These are phyloP conservation scores for Akabosia matsudoensis DNA, from an alignment of 1,140 invertebrate genomes.

Conservation along the genomic window DNA sequence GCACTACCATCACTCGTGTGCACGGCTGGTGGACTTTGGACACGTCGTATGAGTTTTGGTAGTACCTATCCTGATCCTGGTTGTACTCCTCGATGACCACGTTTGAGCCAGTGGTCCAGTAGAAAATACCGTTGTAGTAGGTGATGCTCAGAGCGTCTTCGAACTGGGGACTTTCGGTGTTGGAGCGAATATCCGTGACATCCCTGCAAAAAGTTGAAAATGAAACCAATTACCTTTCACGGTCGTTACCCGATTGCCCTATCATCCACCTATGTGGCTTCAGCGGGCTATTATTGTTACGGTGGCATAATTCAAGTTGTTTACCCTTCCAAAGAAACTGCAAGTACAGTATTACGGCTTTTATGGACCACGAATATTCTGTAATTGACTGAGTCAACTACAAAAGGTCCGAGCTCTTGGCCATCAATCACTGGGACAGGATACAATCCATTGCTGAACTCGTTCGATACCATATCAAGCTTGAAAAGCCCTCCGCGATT, in stretches of 20 bases:
- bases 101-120: conserved; percentile 74
- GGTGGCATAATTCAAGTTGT: background rate
- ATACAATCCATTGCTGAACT: conserved; percentile 57
- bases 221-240: background rate
- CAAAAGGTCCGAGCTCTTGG: conserved; percentile 65
- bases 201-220: conserved; percentile 57
- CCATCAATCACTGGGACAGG: conserved; percentile 61
- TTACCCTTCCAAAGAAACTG: conserved; percentile 77
- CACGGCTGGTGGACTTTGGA: conserved; percentile 52
- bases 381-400: conserved; percentile 76
- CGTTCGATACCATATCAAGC: conserved; percentile 69
- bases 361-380: conserved; percentile 70
- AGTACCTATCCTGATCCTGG: conserved; percentile 59
- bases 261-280: background rate
- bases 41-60: conserved; percentile 68
- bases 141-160: conserved; percentile 71
- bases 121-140: conserved; percentile 70
- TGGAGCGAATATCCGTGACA: conserved; percentile 66
- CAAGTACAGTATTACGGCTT: conserved; percentile 69
- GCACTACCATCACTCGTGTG: conserved; percentile 60
- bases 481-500: conserved; percentile 67
- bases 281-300: background rate
- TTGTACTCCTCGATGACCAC: conserved; percentile 68
- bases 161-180: conserved; percentile 72
- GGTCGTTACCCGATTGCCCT: background rate